These are phyloP conservation scores for Cepaea nemoralis DNA, from an alignment of 1,140 invertebrate species.

Conservation along the genomic window DNA sequence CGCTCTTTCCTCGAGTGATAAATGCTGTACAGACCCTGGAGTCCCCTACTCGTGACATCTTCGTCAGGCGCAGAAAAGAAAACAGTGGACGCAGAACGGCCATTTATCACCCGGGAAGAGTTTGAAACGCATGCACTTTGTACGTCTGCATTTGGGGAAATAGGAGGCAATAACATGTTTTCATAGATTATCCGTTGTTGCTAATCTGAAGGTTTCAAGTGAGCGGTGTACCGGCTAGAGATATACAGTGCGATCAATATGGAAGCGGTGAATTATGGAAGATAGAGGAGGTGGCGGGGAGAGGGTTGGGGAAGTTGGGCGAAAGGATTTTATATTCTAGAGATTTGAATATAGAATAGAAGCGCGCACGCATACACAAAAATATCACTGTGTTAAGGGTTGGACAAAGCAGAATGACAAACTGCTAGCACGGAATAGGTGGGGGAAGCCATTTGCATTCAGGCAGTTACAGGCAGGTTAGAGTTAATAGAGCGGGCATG, in stretches of 20 bases:
- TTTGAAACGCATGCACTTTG: conserved; percentile 17
- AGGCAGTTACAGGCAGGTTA: too few relatives aligned
- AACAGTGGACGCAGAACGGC: background rate
- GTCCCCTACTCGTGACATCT: conserved; percentile 20
- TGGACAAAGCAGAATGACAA: too few relatives aligned
- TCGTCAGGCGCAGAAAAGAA: conserved; percentile 1
- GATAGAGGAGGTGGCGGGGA: too few relatives aligned
- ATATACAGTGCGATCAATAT: background rate
- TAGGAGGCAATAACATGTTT: background rate
- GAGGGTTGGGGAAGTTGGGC: too few relatives aligned
- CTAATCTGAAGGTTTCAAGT: background rate
- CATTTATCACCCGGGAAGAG: background rate
- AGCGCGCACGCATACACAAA: too few relatives aligned
- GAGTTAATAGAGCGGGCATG: too few relatives aligned
- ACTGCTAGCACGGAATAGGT: too few relatives aligned
- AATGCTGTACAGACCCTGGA: conserved; percentile 11
- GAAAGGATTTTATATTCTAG: too few relatives aligned
- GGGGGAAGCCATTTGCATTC: too few relatives aligned
- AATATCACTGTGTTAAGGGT: too few relatives aligned
- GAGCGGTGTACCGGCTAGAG: background rate
- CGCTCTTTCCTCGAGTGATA: conserved; percentile 21
- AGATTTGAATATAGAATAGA: too few relatives aligned
- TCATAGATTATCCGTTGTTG: conserved; percentile 1
- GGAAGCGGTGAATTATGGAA: background rate
- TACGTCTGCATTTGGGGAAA: background rate